Base-by-base conservation (phyloP, 2,113 vertebrate species). In the Alethe castanea region DNA sequence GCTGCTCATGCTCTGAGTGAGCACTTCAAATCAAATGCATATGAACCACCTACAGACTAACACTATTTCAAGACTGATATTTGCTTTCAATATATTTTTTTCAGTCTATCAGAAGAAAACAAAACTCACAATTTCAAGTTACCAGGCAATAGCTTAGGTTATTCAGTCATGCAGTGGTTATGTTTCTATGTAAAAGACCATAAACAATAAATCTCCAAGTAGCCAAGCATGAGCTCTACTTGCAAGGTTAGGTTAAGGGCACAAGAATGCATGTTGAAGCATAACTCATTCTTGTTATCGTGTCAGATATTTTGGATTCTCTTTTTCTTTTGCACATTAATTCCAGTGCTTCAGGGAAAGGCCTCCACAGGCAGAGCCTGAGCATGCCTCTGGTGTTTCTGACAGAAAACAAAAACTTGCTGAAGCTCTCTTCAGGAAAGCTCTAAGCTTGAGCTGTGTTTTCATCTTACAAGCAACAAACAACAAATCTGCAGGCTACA, bases 41-140 rank as follows among this genome's bases (percentile, higher is more conserved):
- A 77, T 11, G 8, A 96, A 67, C 65, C 92, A 91, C 92, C 82
- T 92, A 95, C 86, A 83, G 92, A 88, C 59, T 50, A 60, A 52
- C 76, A 69, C 52, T 70, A 94, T 81, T 86, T 90, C 74, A 79
- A 85, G 66, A 64, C 15, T 35, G 54, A 64, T 47, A 91, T 89
- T 74, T 88, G 23, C 29, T 94, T 92, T 74, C 86, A 78, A 56
- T 59, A 42, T 44, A 47, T 53, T 88, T 61, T 82, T 84, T 74
- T 52, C 69, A 81, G 52, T 33, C 54, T n/a, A 64, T 50, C 60
- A 83, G 47, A 76, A 65, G 73, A 81, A 95, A 97, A 94, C 80
- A 94, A 88, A 77, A 26, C 15, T 81, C 60, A 42, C n/a, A 36
- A 42, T 81, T 70, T 33, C 47, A 86, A 86, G 42, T 80, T 73